Percentiles rank a stretch among this genome's conserved stretches.
These are phyloP conservation scores for Ameiurus melas DNA, from an alignment of 2,113 vertebrate species.

Conservation along the genomic window DNA sequence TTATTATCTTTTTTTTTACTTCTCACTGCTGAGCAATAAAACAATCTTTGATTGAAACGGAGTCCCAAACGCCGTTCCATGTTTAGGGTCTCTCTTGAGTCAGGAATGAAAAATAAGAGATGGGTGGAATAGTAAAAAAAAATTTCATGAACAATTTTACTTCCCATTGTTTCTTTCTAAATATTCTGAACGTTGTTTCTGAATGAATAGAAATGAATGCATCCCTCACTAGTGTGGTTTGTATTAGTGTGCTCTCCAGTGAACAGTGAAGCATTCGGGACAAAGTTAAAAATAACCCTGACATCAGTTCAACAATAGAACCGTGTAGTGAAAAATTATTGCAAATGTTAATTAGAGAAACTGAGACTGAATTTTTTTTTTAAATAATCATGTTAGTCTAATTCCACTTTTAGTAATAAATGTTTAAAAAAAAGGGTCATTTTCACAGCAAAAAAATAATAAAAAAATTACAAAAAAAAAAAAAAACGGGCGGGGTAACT, in stretches of 20 bases:
- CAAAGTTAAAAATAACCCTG: not conserved
- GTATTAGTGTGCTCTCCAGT: not conserved
- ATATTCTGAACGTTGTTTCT: not conserved
- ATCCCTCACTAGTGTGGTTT: not conserved
- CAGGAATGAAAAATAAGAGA: not conserved
- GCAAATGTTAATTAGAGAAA: not conserved
- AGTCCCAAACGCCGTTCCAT: not conserved
- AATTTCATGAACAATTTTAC: not conserved
- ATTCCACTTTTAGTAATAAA: not conserved
- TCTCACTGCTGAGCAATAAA: not conserved
- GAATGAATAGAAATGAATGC: not conserved
- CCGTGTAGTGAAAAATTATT: not conserved
- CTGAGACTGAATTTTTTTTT: not conserved
- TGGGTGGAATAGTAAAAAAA: not conserved
- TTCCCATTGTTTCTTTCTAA: not conserved
- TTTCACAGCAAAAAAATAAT: not conserved
- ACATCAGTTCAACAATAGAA: not conserved
- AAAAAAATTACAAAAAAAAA: too few relatives aligned
- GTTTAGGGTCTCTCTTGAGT: not conserved
- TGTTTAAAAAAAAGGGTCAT: not conserved
- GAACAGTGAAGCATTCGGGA: not conserved
- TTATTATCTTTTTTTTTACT: not conserved
- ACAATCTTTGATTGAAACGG: not conserved
- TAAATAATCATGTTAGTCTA: not conserved
- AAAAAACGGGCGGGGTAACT: not conserved